Conservation (phyloP, 2,888 invertebrate genomes). For the Drosophila ustulata region DNA sequence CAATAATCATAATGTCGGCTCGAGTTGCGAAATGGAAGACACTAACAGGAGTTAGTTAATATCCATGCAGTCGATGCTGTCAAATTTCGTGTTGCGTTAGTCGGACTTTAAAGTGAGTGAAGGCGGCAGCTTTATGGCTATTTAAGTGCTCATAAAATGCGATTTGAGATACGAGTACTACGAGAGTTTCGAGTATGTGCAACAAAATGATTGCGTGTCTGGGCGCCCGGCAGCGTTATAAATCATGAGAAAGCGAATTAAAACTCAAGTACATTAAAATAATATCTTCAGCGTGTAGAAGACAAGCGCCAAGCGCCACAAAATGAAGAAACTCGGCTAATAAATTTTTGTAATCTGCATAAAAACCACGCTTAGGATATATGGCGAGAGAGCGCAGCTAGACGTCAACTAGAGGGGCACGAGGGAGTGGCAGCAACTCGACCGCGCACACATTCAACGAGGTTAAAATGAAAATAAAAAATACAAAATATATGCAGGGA, state of each 20-base stretch:
- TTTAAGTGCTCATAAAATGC: conserved; percentile 33
- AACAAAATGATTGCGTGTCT: conserved; percentile 39
- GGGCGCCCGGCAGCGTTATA: conserved; percentile 41
- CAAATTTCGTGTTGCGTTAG: neutral
- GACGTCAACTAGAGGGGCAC: neutral
- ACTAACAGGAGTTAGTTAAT: neutral
- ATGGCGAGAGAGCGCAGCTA: too few relatives aligned
- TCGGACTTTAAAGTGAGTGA: conserved; percentile 2
- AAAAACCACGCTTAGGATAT: conserved; percentile 39
- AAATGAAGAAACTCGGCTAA: conserved; percentile 61
- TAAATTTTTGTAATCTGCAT: conserved; percentile 76
- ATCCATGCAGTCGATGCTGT: neutral
- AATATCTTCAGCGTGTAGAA: conserved; percentile 50
- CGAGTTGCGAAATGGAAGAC: neutral
- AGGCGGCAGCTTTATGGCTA: conserved; percentile 8
- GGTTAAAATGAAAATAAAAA: conserved; percentile 68
- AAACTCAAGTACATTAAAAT: conserved; percentile 67
- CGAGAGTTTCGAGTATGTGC: neutral
- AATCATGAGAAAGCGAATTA: conserved; percentile 67
- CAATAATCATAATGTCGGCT: conserved; percentile 7
- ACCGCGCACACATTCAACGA: conserved; percentile 37
- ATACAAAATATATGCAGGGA: conserved; percentile 57
- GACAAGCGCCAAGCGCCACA: conserved; percentile 20
- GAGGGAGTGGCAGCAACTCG: conserved; percentile 11
- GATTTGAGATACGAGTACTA: conserved; percentile 27